Evolutionary conservation across 2,113 vertebrate species (phyloP).

Genomic region (Leucopsar rothschildi): DNA sequence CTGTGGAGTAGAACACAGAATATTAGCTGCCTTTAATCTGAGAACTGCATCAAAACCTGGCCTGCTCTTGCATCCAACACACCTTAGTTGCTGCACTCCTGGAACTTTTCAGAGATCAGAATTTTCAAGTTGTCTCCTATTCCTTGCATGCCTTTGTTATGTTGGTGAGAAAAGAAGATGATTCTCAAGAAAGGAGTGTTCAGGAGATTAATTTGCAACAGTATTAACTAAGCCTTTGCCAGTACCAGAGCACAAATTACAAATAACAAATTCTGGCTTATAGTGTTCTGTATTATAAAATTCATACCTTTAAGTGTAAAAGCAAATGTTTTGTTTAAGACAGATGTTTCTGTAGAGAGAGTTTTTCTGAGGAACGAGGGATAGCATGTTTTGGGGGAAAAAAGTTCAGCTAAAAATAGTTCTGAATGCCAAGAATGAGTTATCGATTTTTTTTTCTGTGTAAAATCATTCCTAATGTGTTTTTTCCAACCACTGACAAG

Average conservation of each 20-base stretch:
- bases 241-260: neutral
- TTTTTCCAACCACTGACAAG: neutral
- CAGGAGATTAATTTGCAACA: neutral
- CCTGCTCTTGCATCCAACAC: neutral
- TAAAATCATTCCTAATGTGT: constrained; percentile 45
- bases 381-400: neutral
- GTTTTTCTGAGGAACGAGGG: neutral
- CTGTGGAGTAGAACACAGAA: neutral
- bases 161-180: neutral
- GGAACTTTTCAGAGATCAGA: neutral
- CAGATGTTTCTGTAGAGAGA: neutral
- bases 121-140: neutral
- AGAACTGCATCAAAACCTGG: neutral
- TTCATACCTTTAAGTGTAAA: neutral
- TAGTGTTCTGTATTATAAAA: neutral
- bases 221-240: neutral
- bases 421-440: constrained; percentile 16
- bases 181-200: neutral
- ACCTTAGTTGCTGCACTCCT: neutral
- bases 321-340: neutral
- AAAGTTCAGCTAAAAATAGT: neutral
- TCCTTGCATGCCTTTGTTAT: neutral
- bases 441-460: constrained; percentile 31
- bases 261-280: neutral
- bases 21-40: neutral